Conservation (phyloP, 1,140 invertebrate genomes). For the Capitella teleta region DNA sequence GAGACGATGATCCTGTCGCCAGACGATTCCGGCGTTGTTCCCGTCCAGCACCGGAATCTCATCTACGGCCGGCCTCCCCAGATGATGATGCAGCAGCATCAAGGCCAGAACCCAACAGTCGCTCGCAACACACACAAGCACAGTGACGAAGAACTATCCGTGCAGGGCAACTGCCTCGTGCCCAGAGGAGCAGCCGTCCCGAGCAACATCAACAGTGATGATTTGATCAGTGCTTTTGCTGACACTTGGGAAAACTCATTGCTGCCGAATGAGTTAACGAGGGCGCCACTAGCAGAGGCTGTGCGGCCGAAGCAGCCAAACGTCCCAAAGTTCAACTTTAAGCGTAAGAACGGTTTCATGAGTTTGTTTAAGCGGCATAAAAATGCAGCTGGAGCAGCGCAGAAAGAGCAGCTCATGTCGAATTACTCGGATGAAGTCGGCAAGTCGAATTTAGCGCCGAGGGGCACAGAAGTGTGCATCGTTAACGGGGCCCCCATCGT, state of each 20-base stretch:
- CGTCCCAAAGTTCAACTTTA: no score
- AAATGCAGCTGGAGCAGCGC: neutral
- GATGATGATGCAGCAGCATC: slow-evolving; percentile 66
- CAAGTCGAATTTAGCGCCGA: neutral
- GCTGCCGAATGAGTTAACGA: slow-evolving; percentile 41
- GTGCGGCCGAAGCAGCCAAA: slow-evolving; percentile 48
- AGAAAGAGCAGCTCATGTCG: neutral
- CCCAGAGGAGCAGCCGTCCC: slow-evolving; percentile 34
- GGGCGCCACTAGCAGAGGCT: slow-evolving; percentile 12
- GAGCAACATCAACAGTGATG: slow-evolving; percentile 20
- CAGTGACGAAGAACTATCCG: slow-evolving; percentile 49
- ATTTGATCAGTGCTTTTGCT: slow-evolving; percentile 40
- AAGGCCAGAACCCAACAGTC: slow-evolving; percentile 77
- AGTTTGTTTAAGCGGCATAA: neutral
- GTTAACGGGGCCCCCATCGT: slow-evolving; percentile 18
- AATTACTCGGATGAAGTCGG: neutral
- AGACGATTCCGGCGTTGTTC: neutral
- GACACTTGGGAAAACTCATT: slow-evolving; percentile 35
- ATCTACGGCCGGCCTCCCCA: slow-evolving; percentile 23
- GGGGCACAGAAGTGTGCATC: slow-evolving; percentile 16
- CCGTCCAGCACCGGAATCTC: slow-evolving; percentile 16
- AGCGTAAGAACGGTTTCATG: slow-evolving; percentile 6
- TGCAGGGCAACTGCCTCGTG: slow-evolving; percentile 53
- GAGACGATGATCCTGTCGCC: slow-evolving; percentile 4
- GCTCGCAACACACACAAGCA: slow-evolving; percentile 58